phyloP scores from a whole-genome alignment of 2,888 invertebrate species.

The Eristalis arbustorum region DNA sequence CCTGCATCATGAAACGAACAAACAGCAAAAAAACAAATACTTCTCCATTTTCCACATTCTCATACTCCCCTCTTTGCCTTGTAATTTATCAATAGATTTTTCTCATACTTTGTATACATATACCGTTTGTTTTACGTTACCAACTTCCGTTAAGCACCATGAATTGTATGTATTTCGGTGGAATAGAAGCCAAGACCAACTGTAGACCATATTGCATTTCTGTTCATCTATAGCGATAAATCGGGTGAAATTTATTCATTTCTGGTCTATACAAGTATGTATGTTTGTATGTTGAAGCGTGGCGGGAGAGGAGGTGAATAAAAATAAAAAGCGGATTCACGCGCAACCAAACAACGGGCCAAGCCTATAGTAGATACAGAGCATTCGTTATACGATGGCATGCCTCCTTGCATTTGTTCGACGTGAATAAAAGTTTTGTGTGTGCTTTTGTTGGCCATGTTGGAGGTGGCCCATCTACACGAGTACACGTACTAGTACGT shows the following conservation, averaged over 20 bases:
- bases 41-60: background rate
- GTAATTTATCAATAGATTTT: background rate
- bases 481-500: too few relatives aligned
- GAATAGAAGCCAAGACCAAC: constrained; percentile 19
- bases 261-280: constrained; percentile 2
- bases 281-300: constrained; percentile 12
- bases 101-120: background rate
- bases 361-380: constrained; percentile 20
- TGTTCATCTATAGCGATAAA: constrained; percentile 34
- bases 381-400: background rate
- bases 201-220: constrained; percentile 43
- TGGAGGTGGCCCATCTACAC: background rate
- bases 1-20: background rate
- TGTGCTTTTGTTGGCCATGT: constrained; percentile 9
- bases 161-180: constrained; percentile 33
- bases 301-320: constrained; percentile 7
- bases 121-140: constrained; percentile 58
- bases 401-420: constrained; percentile 22
- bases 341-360: constrained; percentile 56
- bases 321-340: constrained; percentile 55
- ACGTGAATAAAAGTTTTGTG: background rate
- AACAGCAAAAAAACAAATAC: background rate
- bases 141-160: constrained; percentile 61
- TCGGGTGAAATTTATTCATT: constrained; percentile 57
- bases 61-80: background rate